Evolutionary conservation across 1,140 invertebrate species (phyloP).

Genomic region (Drosophila carrolli): DNA sequence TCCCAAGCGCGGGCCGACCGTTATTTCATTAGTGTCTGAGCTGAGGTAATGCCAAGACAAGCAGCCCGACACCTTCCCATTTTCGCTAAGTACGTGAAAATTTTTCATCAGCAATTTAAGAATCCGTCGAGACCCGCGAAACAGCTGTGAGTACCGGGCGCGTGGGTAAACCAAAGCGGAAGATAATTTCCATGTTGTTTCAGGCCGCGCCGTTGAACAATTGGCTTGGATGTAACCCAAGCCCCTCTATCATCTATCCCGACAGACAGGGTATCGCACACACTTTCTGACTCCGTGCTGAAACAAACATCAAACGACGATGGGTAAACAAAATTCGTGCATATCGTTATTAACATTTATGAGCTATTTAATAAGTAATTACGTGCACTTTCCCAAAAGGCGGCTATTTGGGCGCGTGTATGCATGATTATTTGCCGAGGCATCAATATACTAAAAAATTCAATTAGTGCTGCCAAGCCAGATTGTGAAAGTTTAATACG

Average conservation of each 20-base stretch:
- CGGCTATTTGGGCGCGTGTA: not conserved
- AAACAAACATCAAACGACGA: not conserved
- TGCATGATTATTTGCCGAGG: conserved; percentile 10
- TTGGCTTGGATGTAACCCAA: too few species aligned
- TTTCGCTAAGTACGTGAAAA: conserved; percentile 70
- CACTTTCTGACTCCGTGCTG: too few species aligned
- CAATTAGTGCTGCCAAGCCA: conserved; percentile 73
- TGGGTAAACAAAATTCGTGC: conserved; percentile 30
- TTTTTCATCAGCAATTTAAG: conserved; percentile 76
- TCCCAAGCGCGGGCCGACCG: conserved; percentile 24
- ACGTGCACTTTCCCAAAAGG: conserved; percentile 9
- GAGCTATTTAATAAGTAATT: conserved; percentile 79
- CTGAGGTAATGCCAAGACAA: conserved; percentile 48
- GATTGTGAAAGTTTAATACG: conserved; percentile 72
- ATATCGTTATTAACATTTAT: conserved; percentile 77
- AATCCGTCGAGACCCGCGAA: conserved; percentile 24
- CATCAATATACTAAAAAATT: conserved; percentile 59
- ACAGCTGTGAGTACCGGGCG: not conserved
- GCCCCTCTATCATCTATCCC: too few species aligned
- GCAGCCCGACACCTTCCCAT: conserved; percentile 50
- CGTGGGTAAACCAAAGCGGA: conserved; percentile 47
- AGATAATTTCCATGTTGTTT: conserved; percentile 58
- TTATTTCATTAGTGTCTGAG: conserved; percentile 80
- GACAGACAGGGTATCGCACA: too few species aligned
- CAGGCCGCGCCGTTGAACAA: too few species aligned